Base-by-base conservation (phyloP, 1,140 invertebrate genomes). In the Eubasilissa regina region DNA sequence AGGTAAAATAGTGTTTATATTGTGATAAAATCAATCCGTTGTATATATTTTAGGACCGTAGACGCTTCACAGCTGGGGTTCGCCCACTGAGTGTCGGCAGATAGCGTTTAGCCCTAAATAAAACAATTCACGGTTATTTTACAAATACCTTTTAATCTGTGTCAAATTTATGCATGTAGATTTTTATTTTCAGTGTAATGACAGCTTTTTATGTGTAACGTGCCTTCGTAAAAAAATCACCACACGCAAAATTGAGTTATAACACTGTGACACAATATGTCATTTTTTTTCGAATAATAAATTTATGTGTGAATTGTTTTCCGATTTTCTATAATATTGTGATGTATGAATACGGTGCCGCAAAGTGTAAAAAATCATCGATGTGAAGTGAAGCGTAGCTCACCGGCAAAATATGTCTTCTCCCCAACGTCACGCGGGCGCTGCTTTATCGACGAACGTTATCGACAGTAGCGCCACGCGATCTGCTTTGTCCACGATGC, bases 381-480 rank as follows among this genome's bases (percentile, higher is more conserved):
- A 48, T 35, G 53, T 55, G 51, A 74, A 56, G 35, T 35, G 70
- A 56, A 74, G 53, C 53, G 56, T 15, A 60, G 58, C 73, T 43
- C 44, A 66, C 62, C 60, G 75, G 75, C 53, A 58, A 47, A 51
- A 75, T 17, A 75, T 75, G 70, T 51, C 78, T 21, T 53, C 78
- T 47, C 70, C 78, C 12, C 78, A 75, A 73, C 56, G 58, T n/a
- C 72, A 53, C 17, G 70, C 72, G 62, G 60, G 55, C 17, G 48
- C 79, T 73, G 73, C 55, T 60, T 66, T 85, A 84, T 86, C 86
- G 58, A 51, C 68, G 4, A 62, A 68, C 13, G 62, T 74, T 55
- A 56, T 44, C 48, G 66, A 66, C 51, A 48, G 66, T 44, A 60
- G 56, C 13, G 78, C 64, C 45, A 17, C 48, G 43, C 48, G 58